phyloP scores from a whole-genome alignment of 2,797 vertebrate genomes.

The Lacerta agilis region DNA sequence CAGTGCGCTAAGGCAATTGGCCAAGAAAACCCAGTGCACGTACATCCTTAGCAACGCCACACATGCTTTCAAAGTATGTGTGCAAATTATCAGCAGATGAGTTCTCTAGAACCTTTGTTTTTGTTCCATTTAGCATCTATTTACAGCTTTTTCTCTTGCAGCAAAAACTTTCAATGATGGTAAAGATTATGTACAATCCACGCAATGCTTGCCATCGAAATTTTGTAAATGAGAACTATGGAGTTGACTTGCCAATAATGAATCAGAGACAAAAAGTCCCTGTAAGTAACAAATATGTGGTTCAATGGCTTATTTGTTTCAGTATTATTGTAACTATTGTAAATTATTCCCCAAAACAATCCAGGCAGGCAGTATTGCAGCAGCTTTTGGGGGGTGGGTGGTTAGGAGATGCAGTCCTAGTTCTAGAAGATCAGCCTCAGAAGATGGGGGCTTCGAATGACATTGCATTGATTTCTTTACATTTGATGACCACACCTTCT shows the following conservation, averaged over 20 bases:
- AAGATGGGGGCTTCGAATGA: neutral
- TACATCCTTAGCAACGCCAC: neutral
- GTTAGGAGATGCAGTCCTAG: neutral
- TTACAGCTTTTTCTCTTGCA: conserved; percentile 75
- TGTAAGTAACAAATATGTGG: conserved; percentile 78
- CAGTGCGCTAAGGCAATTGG: neutral
- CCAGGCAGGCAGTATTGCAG: neutral
- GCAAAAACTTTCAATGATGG: conserved; percentile 78
- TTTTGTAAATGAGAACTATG: conserved; percentile 73
- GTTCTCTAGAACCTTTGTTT: neutral
- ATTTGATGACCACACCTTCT: neutral
- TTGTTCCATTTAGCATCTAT: neutral
- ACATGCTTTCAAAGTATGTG: neutral
- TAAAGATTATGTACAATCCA: conserved; percentile 78
- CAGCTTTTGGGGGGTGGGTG: neutral
- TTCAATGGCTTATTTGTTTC: neutral
- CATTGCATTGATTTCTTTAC: neutral
- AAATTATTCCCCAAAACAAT: neutral
- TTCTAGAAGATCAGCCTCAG: neutral
- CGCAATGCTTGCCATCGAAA: conserved; percentile 74
- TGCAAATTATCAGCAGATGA: neutral
- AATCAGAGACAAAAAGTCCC: conserved; percentile 70
- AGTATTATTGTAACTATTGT: neutral
- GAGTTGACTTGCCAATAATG: conserved; percentile 81
- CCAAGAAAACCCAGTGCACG: neutral